Evolutionary conservation across 2,888 invertebrate species (phyloP).

Genomic region (Agonopterix arenella): DNA sequence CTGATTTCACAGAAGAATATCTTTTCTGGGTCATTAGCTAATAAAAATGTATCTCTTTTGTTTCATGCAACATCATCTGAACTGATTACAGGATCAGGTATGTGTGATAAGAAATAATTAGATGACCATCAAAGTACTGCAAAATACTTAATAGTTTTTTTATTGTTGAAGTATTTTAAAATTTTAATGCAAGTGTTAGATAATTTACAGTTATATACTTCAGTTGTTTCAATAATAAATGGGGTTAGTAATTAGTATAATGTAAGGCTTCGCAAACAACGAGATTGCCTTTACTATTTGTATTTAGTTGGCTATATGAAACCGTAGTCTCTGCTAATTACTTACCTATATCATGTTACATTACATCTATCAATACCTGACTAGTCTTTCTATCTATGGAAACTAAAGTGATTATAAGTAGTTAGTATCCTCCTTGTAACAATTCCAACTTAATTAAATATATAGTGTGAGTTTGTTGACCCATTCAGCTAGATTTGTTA

Average conservation of each 20-base stretch:
- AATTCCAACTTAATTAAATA: conserved; percentile 8
- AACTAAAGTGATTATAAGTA: conserved; percentile 11
- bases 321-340: conserved; percentile 20
- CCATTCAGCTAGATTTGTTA: conserved; percentile 19
- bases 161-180: background rate
- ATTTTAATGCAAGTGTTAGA: conserved; percentile 3
- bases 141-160: too few relatives aligned
- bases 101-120: conserved; percentile 25
- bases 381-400: conserved; percentile 5
- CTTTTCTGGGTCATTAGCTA: background rate
- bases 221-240: too few relatives aligned
- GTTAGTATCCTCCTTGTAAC: conserved; percentile 12
- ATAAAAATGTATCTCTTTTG: conserved; percentile 22
- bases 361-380: background rate
- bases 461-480: conserved; percentile 21
- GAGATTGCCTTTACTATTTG: conserved; percentile 15
- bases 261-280: conserved; percentile 26
- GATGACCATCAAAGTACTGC: too few relatives aligned
- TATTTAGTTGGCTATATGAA: conserved; percentile 29
- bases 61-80: conserved; percentile 43
- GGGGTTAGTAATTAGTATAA: conserved; percentile 12
- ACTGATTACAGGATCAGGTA: conserved; percentile 58
- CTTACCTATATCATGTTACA: background rate
- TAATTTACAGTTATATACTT: conserved; percentile 11
- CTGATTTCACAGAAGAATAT: too few relatives aligned